These are phyloP conservation scores for Philereme vetulata DNA, from an alignment of 2,888 invertebrate genomes.

Conservation along the genomic window DNA sequence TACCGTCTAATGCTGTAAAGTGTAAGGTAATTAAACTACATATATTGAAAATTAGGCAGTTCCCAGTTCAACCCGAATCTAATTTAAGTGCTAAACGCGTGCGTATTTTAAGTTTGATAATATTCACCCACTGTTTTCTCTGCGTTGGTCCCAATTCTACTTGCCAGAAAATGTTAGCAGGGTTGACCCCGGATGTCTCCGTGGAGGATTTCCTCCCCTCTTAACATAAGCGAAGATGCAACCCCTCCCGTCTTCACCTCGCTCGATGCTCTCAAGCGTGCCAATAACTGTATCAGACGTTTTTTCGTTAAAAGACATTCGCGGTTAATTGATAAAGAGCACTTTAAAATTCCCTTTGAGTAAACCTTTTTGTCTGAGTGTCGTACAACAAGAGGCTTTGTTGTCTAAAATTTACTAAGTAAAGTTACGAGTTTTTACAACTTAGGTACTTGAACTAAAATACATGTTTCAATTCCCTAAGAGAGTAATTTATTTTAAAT, in stretches of 20 bases:
- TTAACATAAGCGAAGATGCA: slow-evolving; percentile 26
- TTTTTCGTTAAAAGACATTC: slow-evolving; percentile 34
- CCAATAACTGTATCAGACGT: slow-evolving; percentile 53
- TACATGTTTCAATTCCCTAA: slow-evolving; percentile 4
- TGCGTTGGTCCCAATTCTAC: slow-evolving; percentile 50
- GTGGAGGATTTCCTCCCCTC: slow-evolving; percentile 41
- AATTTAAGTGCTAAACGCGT: not conserved
- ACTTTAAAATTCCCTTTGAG: slow-evolving; percentile 18
- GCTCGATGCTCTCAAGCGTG: slow-evolving; percentile 39
- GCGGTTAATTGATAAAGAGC: slow-evolving; percentile 16
- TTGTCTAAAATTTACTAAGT: slow-evolving; percentile 13
- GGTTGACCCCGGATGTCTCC: slow-evolving; percentile 45
- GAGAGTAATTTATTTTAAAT: slow-evolving; percentile 17
- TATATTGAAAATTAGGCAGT: not conserved
- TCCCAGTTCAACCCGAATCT: not conserved
- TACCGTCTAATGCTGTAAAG: too few relatives aligned
- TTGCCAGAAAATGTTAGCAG: slow-evolving; percentile 59
- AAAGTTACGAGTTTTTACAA: slow-evolving; percentile 4
- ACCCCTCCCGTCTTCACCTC: slow-evolving; percentile 45
- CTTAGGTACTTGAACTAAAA: not conserved
- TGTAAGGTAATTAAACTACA: too few relatives aligned
- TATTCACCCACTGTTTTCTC: slow-evolving; percentile 45
- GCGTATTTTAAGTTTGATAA: slow-evolving; percentile 20
- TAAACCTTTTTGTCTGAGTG: slow-evolving; percentile 11
- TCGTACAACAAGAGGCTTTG: slow-evolving; percentile 7